Conservation (phyloP, 2,888 invertebrate genomes). For the Villa cingulata region DNA sequence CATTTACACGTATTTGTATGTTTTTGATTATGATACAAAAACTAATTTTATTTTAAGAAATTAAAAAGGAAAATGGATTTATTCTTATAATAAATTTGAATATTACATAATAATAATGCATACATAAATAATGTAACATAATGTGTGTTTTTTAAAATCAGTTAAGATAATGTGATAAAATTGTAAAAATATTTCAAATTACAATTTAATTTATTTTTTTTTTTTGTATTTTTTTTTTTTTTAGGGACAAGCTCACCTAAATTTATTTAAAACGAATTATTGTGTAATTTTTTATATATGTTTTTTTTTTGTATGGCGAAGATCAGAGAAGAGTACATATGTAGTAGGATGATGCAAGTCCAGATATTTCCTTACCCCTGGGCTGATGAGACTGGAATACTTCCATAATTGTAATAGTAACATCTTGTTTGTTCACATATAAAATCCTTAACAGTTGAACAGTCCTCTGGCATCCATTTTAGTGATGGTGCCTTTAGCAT, state of each 20-base stretch:
- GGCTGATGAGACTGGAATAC: constrained; percentile 76
- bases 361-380: constrained; percentile 62
- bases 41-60: too few species aligned
- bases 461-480: constrained; percentile 72
- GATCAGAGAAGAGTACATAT: constrained; percentile 6
- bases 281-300: background rate
- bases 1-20: too few species aligned
- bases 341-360: constrained; percentile 11
- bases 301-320: constrained; percentile 12
- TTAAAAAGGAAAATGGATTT: too few species aligned
- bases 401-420: constrained; percentile 83
- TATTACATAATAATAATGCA: too few species aligned
- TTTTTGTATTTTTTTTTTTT: background rate
- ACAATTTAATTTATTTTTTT: too few species aligned
- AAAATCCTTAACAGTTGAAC: constrained; percentile 70
- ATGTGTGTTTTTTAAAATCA: too few species aligned
- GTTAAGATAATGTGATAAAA: too few species aligned
- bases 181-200: too few species aligned
- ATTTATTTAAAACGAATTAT: constrained; percentile 6
- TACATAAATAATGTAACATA: too few species aligned
- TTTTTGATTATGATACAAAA: too few species aligned
- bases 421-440: constrained; percentile 83
- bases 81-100: too few species aligned
- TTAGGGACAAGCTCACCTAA: constrained; percentile 37
- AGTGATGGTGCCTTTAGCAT: constrained; percentile 62